These are phyloP conservation scores for Hycleus phaleratus DNA, from an alignment of 1,140 invertebrate species.

Conservation along the genomic window DNA sequence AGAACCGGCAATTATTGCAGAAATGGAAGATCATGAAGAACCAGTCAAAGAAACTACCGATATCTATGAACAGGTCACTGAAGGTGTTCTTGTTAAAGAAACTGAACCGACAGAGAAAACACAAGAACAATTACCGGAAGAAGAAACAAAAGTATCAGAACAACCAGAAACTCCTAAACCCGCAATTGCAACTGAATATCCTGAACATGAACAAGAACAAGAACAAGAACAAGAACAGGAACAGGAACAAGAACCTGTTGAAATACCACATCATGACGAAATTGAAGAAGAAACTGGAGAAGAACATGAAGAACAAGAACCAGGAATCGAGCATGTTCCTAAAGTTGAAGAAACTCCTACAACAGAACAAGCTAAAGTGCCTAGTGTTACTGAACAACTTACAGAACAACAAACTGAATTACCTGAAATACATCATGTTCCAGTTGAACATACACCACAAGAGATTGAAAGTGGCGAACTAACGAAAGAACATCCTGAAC, in stretches of 20 bases:
- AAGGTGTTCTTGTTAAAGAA: conserved; percentile 1
- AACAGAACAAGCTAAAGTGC: background rate
- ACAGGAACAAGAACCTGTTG: conserved; percentile 11
- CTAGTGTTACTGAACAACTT: conserved; percentile 1
- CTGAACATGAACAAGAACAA: conserved; percentile 6
- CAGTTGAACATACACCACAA: conserved; percentile 11
- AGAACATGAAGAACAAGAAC: background rate
- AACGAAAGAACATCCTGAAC: background rate
- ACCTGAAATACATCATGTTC: conserved; percentile 10
- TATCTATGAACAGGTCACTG: background rate
- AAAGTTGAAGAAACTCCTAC: conserved; percentile 1
- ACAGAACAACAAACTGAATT: conserved; percentile 26
- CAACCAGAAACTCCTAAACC: conserved; percentile 1
- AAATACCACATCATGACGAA: conserved; percentile 5
- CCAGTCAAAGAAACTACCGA: background rate
- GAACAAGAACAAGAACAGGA: conserved; percentile 21
- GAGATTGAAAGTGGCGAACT: background rate
- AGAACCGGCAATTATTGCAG: background rate
- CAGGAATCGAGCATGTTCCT: background rate
- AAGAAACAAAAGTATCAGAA: conserved; percentile 8
- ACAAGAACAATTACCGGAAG: conserved; percentile 32
- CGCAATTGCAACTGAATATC: conserved; percentile 1
- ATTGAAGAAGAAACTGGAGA: background rate
- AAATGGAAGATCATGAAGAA: conserved; percentile 15
- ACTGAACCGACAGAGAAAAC: conserved; percentile 33